These are phyloP conservation scores for Parambassis ranga DNA, from an alignment of 2,797 vertebrate species.

Conservation along the genomic window DNA sequence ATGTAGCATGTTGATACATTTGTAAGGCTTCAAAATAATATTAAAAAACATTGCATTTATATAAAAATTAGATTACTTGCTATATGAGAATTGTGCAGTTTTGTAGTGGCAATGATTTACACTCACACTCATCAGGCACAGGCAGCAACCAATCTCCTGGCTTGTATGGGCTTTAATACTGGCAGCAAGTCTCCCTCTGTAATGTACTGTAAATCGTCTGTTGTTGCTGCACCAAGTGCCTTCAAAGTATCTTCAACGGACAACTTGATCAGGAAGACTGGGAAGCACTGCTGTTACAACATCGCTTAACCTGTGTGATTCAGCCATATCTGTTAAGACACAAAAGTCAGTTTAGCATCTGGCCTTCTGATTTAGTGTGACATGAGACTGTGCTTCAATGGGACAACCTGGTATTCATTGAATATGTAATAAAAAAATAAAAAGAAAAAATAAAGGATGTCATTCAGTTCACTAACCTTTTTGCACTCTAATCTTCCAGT, in stretches of 20 bases:
- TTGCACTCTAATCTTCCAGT: constrained; percentile 10
- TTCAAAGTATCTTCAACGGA: neutral
- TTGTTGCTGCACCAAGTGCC: neutral
- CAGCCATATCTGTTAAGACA: neutral
- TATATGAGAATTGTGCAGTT: neutral
- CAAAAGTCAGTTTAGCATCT: neutral
- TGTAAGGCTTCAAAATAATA: no score
- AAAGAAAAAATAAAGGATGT: constrained; percentile 40
- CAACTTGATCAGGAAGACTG: no score
- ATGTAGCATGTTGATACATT: neutral
- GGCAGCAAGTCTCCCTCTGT: neutral
- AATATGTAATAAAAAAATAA: constrained; percentile 35
- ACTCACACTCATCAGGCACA: neutral
- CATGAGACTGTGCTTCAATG: constrained; percentile 43
- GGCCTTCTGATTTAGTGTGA: constrained; percentile 22
- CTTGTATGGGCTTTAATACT: neutral
- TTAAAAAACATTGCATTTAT: no score
- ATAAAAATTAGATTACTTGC: no score
- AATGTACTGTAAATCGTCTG: neutral
- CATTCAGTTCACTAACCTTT: constrained; percentile 37
- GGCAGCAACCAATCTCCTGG: neutral
- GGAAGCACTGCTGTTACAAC: no score
- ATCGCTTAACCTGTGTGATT: neutral
- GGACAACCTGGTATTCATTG: constrained; percentile 42
- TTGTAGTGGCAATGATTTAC: no score